Conservation (phyloP, 2,797 vertebrate genomes). For the Leptatherina wallacei region DNA sequence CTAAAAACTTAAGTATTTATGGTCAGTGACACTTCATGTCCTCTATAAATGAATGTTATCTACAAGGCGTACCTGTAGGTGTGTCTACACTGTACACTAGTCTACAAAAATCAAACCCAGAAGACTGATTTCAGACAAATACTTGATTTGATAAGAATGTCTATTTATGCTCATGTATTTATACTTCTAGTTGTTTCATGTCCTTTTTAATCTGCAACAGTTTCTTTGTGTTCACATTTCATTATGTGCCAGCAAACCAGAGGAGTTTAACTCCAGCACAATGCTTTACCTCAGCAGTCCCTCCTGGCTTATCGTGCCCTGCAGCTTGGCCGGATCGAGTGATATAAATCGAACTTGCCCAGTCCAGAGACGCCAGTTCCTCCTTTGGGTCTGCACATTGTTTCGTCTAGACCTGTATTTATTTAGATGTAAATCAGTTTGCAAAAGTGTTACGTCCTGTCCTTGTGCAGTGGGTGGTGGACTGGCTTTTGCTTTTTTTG, state of each 20-base stretch:
- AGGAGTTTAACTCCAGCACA: conserved; percentile 56
- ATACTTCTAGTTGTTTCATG: conserved; percentile 33
- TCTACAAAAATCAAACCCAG: background rate
- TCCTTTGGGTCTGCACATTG: conserved; percentile 89
- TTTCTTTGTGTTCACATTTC: conserved; percentile 44
- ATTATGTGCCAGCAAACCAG: conserved; percentile 38
- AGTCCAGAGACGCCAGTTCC: conserved; percentile 84
- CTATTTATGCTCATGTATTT: conserved; percentile 10
- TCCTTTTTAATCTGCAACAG: conserved; percentile 14
- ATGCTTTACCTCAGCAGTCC: conserved; percentile 62
- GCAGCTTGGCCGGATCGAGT: conserved; percentile 87
- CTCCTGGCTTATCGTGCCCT: conserved; percentile 87
- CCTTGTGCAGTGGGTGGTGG: conserved; percentile 83
- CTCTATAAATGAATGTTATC: background rate
- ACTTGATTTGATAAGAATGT: background rate
- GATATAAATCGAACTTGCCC: conserved; percentile 82
- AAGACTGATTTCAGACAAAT: background rate
- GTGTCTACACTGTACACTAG: background rate
- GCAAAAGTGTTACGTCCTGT: conserved; percentile 94
- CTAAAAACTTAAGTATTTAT: background rate
- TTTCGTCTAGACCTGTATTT: conserved; percentile 90
- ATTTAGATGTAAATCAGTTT: conserved; percentile 94
- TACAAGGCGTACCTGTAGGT: background rate
- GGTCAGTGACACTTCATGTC: background rate
- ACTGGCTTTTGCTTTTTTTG: conserved; percentile 64